A percentile compares a stretch with the other conserved stretches of the same genome.
Conservation (phyloP, 1,140 invertebrate genomes). For the Zaprionus gabonicus region DNA sequence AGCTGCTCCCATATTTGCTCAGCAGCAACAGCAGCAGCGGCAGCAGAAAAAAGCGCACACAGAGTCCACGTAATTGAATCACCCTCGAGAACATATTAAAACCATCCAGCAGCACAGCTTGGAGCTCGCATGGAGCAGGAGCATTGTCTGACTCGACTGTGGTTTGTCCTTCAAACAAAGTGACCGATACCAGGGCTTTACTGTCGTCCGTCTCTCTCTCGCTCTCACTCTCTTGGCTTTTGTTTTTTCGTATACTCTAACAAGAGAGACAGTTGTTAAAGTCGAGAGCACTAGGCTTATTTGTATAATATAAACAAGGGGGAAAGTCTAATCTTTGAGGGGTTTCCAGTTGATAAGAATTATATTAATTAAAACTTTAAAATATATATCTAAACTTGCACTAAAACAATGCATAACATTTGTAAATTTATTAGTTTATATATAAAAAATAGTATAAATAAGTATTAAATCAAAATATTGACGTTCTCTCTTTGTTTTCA, state of each 20-base stretch:
- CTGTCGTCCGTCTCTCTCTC: slow-evolving; percentile 10
- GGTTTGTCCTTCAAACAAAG: slow-evolving; percentile 78
- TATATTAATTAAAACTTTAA: no score
- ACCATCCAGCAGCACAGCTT: slow-evolving; percentile 48
- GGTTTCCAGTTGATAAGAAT: no score
- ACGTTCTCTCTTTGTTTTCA: no score
- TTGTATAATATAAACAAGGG: no score
- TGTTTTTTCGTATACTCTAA: slow-evolving; percentile 23
- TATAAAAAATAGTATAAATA: no score
- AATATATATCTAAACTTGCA: no score
- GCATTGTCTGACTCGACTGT: slow-evolving; percentile 57
- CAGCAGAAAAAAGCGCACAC: slow-evolving; percentile 49
- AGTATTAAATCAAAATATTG: no score
- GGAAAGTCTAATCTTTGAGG: no score
- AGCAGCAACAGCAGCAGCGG: slow-evolving; percentile 40
- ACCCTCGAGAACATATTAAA: slow-evolving; percentile 81
- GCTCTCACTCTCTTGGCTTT: slow-evolving; percentile 23
- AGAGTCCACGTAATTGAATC: slow-evolving; percentile 81
- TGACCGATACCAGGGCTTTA: slow-evolving; percentile 73
- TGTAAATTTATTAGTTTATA: no score
- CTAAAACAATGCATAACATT: no score
- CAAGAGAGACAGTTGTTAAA: not conserved
- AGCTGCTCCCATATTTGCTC: slow-evolving; percentile 37
- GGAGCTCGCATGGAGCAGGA: slow-evolving; percentile 31
- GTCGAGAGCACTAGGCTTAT: no score